These are phyloP conservation scores for Chauna torquata DNA, from an alignment of 2,113 vertebrate species.

Conservation along the genomic window DNA sequence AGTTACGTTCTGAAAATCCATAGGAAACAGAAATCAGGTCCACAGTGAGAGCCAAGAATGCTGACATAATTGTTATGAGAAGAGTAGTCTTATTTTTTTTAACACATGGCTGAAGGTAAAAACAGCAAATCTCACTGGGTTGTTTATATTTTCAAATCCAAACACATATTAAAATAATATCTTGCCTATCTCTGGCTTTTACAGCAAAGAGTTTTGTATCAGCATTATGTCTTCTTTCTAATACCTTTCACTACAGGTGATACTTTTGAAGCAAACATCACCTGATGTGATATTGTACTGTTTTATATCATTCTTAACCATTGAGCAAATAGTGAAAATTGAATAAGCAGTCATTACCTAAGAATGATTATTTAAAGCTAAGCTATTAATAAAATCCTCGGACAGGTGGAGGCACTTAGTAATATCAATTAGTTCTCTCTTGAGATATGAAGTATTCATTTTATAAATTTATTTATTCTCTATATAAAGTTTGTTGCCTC, in stretches of 20 bases:
- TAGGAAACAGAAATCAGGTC: neutral
- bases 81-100: neutral
- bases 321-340: neutral
- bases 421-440: conserved; percentile 71
- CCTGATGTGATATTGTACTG: neutral
- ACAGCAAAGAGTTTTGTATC: neutral
- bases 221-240: neutral
- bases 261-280: neutral
- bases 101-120: neutral
- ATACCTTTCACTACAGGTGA: neutral
- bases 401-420: conserved; percentile 66
- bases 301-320: neutral
- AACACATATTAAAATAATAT: neutral
- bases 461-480: conserved; percentile 77
- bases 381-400: conserved; percentile 56
- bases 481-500: conserved; percentile 72
- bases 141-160: neutral
- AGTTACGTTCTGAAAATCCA: neutral
- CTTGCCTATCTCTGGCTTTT: neutral
- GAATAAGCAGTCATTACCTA: conserved; percentile 14
- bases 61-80: neutral
- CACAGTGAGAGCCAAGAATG: neutral
- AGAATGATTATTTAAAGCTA: conserved; percentile 60
- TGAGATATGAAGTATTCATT: conserved; percentile 72
- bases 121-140: neutral